Base-by-base conservation (phyloP, 2,113 vertebrate genomes). In the Xiphophorus maculatus region DNA sequence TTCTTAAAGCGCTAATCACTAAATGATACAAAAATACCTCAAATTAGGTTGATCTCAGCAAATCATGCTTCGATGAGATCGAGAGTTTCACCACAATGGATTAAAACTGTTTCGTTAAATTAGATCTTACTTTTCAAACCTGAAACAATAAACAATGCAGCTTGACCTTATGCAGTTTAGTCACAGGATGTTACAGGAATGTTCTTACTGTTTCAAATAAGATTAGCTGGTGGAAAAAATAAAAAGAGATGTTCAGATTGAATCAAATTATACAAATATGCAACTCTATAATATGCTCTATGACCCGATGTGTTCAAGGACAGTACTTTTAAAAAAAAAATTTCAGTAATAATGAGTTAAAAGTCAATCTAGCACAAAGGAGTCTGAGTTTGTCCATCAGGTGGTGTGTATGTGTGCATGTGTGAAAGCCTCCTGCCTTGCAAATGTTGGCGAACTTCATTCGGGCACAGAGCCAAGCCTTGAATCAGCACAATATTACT, bases 401-500 rank as follows among this genome's bases (percentile, higher is more conserved):
- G 71, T 28, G 15, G 60, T 40, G 44, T 74, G 15, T 71, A 42
- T 66, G 27, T 71, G 17, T 48, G 68, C 58, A 64, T 80, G 54
- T 54, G 51, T 61, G 40, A 82, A 54, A 72, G 84, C 73, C 76
- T 85, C 69, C 67, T 81, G 72, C 60, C 66, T 66, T 67, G 51
- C 79, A 63, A 37, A 71, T 86, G 70, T 77, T 79, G 71, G 73
- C 78, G 88, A 91, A 88, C 88, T 88, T 84, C 69, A 76, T 48
- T 65, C 63, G 62, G 90, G 86, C 85, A 58, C 1, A 14, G 33
- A 71, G 90, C 85, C 85, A 85, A 71, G 22, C 70, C 62, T 77
- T 89, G 92, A 93, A 90, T 94, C 93, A 93, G 92, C 93, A 91
- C 64, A 90, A 91, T 88, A 51, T 76, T 42, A 61, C 84, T 28